These are phyloP conservation scores for Mormoops blainvillei DNA, from an alignment of 2,113 vertebrate genomes.

Conservation along the genomic window DNA sequence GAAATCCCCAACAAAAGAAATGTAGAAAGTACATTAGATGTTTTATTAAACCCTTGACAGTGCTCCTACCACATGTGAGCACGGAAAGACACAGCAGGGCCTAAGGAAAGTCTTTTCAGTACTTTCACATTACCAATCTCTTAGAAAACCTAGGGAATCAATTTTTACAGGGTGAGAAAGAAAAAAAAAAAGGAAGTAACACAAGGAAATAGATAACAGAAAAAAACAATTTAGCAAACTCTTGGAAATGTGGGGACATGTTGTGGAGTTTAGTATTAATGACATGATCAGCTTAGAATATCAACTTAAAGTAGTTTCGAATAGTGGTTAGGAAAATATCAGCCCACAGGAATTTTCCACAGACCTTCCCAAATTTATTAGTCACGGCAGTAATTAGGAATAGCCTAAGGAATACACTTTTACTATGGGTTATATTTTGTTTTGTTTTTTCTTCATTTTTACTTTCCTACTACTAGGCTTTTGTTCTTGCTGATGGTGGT, in stretches of 20 bases:
- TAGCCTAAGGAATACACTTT: slow-evolving; percentile 44
- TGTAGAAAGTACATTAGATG: neutral
- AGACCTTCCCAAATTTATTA: slow-evolving; percentile 57
- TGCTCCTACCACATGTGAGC: neutral
- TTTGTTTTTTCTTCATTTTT: neutral
- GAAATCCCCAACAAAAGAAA: neutral
- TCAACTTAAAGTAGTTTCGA: slow-evolving; percentile 32
- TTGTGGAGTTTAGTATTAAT: slow-evolving; percentile 49
- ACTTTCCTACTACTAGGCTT: neutral
- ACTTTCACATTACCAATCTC: slow-evolving; percentile 17
- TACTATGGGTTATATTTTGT: slow-evolving; percentile 24
- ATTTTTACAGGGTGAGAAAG: neutral
- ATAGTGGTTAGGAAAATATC: slow-evolving; percentile 44
- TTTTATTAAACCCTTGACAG: slow-evolving; percentile 7
- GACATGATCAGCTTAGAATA: slow-evolving; percentile 40
- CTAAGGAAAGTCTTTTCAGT: neutral
- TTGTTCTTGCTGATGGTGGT: neutral
- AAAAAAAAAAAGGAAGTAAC: neutral
- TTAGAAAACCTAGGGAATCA: slow-evolving; percentile 31
- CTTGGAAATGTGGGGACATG: neutral
- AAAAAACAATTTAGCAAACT: slow-evolving; percentile 17
- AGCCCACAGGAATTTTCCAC: slow-evolving; percentile 65
- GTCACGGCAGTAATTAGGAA: slow-evolving; percentile 40
- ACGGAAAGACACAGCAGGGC: neutral
- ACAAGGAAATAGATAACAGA: slow-evolving; percentile 14